These are phyloP conservation scores for Dissostichus mawsoni DNA, from an alignment of 2,113 vertebrate genomes.

Conservation along the genomic window DNA sequence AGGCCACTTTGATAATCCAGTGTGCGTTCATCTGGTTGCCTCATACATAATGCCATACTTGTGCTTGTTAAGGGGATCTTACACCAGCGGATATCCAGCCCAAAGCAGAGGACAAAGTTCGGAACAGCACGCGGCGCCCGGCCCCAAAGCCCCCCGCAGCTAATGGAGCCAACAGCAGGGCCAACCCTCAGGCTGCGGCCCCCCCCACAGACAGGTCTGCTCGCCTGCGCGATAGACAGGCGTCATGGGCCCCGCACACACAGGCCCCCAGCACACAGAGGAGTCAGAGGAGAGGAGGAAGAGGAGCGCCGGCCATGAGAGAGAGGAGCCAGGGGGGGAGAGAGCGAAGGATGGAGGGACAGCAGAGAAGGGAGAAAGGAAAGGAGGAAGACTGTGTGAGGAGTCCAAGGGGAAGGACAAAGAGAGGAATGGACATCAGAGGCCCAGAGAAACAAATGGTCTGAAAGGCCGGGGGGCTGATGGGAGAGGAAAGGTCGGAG, in stretches of 20 bases:
- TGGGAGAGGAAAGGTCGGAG: slow-evolving; percentile 56
- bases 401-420: slow-evolving; percentile 64
- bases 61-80: slow-evolving; percentile 86
- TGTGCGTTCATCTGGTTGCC: slow-evolving; percentile 45
- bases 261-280: slow-evolving; percentile 49
- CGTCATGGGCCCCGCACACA: slow-evolving; percentile 20
- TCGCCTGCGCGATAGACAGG: slow-evolving; percentile 56
- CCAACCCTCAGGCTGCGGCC: slow-evolving; percentile 74
- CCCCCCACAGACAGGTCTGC: slow-evolving; percentile 37
- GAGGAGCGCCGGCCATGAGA: slow-evolving; percentile 79
- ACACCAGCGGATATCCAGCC: slow-evolving; percentile 86
- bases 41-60: slow-evolving; percentile 61
- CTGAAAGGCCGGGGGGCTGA: slow-evolving; percentile 46
- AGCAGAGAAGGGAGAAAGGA: slow-evolving; percentile 55
- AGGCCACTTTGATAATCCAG: slow-evolving; percentile 51
- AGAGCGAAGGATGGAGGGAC: slow-evolving; percentile 56
- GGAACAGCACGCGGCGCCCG: slow-evolving; percentile 77
- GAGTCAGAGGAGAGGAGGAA: slow-evolving; percentile 80
- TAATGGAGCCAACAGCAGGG: slow-evolving; percentile 72
- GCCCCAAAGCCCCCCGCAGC: slow-evolving; percentile 66
- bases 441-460: slow-evolving; percentile 48
- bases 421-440: slow-evolving; percentile 59
- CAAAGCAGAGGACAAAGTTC: slow-evolving; percentile 92
- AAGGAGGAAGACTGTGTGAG: slow-evolving; percentile 71
- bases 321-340: slow-evolving; percentile 55